Base-by-base conservation (phyloP, 2,888 invertebrate species). In the Calephelis perditalis region DNA sequence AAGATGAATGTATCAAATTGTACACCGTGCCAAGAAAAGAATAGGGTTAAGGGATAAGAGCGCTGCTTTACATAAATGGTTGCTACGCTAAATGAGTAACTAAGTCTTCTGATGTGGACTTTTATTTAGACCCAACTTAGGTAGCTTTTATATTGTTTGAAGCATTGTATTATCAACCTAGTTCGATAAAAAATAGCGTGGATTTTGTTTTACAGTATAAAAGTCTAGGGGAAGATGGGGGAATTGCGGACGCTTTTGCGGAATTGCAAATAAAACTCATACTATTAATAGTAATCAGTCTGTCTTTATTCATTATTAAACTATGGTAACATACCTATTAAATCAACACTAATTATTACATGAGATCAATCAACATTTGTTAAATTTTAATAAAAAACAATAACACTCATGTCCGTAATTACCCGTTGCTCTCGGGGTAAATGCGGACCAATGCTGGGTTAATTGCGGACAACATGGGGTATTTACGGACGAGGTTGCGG, bases 381-480 rank as follows among this genome's bases (percentile, higher is more conserved):
- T 15, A 47, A 47, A 47, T 1, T 47, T 15, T 47, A 8, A 47
- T 47, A 3, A 35, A 57, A 57, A 57, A 45, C 44, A 56, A 59
- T 36, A 59, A 10, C 56, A 7, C 56, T 3, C 56, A 4, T 45
- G 55, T 59, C 56, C 56, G 56, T 59, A 56, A 59, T 59, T 59
- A 59, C 59, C 56, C 56, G 0, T 59, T 56, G 43, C 52, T 40
- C 49, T 47, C n/a, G 43, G 57, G 47, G 47, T 58, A 58, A 58
- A 58, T 57, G 9, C 58, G 55, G 61, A 61, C 58, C 11, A 11
- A 40, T 40, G 26, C 63, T 62, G 62, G 60, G 60, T 60, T 62
- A 60, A 60, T 60, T 62, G 15, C 62, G 60, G 62, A 63, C 62
- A 63, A 43, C 62, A 60, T 60, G 60, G 60, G 60, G 60, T 58